Base-by-base conservation (phyloP, 2,113 vertebrate species). In the Ceratotherium simum region DNA sequence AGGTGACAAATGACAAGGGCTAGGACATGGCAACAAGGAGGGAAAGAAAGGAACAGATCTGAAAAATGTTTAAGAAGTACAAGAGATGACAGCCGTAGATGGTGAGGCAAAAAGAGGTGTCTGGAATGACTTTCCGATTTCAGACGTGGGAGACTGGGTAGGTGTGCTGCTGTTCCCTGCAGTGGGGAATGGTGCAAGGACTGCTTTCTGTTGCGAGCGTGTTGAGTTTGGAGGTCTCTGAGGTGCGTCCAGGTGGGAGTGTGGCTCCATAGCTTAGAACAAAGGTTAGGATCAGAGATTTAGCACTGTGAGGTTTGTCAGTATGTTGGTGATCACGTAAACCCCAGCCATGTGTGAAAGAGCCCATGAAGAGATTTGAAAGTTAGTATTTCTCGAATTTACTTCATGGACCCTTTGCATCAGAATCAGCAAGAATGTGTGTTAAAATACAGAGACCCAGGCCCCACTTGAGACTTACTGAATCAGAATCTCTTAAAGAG, bases 281-380 rank as follows among this genome's bases (percentile, higher is more conserved):
- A 27, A 60, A 46, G 8, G 27, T 60, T 42, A 48, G 42, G 25
- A 5, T 12, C 16, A 33, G 64, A 69, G 72, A 8, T 2, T 13
- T 17, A 42, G 4, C 20, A 25, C 4, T 3, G 1, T 20, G 2
- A n/a, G 23, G 3, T 46, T 36, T 23, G 13, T 64, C 27, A 16
- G 5, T 7, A 5, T 48, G 6, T 25, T 23, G 18, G 64, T 48
- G 17, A 60, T 60, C 29, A 4, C 0, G 29, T 46, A 4, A 69
- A 20, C 54, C 25, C 29, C 31, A 8, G 21, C n/a, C 5, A 9
- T 4, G 25, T 8, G 12, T 9, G 16, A 27, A 21, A 51, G 23
- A 79, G 42, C 23, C 46, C 4, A 8, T 21, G 17, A 9, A 48
- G 29, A 85, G 64, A 31, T 21, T 3, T n/a, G 48, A 39, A 48